Evolutionary conservation across 1,140 invertebrate species (phyloP).

Genomic region (Vanessa atalanta): DNA sequence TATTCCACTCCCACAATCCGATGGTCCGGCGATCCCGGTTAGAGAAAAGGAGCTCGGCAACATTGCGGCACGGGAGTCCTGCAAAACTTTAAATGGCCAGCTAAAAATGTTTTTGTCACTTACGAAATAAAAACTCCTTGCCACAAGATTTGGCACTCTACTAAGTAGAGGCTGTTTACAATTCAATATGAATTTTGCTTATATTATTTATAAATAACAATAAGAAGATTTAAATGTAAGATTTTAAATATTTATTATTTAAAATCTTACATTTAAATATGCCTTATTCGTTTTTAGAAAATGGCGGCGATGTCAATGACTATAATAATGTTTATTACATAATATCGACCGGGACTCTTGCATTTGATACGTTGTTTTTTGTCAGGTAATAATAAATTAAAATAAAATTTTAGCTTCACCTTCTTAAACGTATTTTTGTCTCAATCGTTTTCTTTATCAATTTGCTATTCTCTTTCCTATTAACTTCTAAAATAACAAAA

Average conservation of each 20-base stretch:
- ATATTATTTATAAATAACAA: too few relatives aligned
- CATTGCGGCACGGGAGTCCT: too few relatives aligned
- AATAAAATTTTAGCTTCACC: not conserved
- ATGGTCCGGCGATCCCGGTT: too few relatives aligned
- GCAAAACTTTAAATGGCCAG: too few relatives aligned
- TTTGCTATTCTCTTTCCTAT: not conserved
- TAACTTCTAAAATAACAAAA: not conserved
- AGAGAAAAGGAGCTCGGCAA: too few relatives aligned
- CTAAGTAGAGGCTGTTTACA: not conserved
- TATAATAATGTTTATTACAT: conserved; percentile 55
- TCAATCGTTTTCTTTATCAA: not conserved
- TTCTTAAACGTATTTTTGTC: too few relatives aligned
- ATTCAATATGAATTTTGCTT: not conserved
- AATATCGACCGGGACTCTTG: conserved; percentile 64
- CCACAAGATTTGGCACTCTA: too few relatives aligned
- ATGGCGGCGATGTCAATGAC: conserved; percentile 50
- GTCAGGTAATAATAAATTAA: conserved; percentile 53
- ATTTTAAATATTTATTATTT: too few relatives aligned
- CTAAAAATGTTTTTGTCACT: too few relatives aligned
- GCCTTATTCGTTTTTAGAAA: conserved; percentile 48
- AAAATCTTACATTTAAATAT: not conserved
- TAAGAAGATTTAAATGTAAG: too few relatives aligned
- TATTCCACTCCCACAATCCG: too few relatives aligned
- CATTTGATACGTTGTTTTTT: conserved; percentile 70
- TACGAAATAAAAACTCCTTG: too few relatives aligned